phyloP scores from a whole-genome alignment of 2,797 vertebrate species.

The Girardinus metallicus region DNA sequence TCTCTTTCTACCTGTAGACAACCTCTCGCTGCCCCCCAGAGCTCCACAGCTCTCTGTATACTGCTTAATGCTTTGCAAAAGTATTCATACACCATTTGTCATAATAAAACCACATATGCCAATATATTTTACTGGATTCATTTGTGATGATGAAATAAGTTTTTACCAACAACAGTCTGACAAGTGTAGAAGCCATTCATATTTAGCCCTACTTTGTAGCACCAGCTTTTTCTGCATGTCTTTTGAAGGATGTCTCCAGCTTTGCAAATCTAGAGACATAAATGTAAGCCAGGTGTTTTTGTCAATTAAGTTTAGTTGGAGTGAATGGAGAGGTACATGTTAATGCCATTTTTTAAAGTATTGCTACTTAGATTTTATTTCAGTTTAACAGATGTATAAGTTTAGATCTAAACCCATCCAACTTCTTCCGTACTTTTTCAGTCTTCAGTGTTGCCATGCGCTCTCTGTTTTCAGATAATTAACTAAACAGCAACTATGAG shows the following conservation, averaged over 20 bases:
- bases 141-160: not conserved
- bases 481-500: not conserved
- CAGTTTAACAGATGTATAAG: not conserved
- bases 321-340: no score
- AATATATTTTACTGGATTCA: not conserved
- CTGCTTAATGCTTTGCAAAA: not conserved
- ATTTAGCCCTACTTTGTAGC: not conserved
- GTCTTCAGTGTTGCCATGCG: not conserved
- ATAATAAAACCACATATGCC: not conserved
- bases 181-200: not conserved
- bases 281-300: no score
- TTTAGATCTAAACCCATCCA: not conserved
- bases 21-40: conserved; percentile 47
- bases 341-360: no score
- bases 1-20: conserved; percentile 47
- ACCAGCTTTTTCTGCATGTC: not conserved
- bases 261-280: no score
- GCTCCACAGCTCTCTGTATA: conserved; percentile 33
- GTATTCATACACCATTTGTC: not conserved
- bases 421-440: not conserved
- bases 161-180: not conserved
- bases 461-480: not conserved
- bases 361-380: not conserved
- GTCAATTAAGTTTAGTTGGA: no score
- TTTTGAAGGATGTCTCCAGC: not conserved